Evolutionary conservation across 2,888 invertebrate species (phyloP).

Genomic region (Ceriagrion tenellum): DNA sequence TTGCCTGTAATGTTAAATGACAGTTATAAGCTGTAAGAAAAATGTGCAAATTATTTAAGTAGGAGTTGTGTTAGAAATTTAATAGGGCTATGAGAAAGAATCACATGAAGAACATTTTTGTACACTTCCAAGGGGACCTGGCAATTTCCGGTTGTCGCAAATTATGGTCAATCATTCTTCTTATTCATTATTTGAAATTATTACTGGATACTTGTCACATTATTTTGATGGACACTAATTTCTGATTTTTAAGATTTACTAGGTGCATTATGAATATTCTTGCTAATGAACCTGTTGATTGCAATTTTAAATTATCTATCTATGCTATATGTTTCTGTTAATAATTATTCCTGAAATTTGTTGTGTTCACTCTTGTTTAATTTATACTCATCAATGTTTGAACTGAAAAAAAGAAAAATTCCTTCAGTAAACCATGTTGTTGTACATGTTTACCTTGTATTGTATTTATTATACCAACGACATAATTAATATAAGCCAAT

Average conservation of each 20-base stretch:
- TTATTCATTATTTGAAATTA: background rate
- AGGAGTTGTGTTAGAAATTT: constrained; percentile 4
- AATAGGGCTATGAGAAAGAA: background rate
- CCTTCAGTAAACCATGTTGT: background rate
- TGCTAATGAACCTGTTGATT: constrained; percentile 21
- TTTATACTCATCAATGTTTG: constrained; percentile 43
- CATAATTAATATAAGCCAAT: constrained; percentile 3
- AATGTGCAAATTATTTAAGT: constrained; percentile 46
- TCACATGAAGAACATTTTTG: background rate
- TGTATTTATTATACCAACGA: constrained; percentile 45
- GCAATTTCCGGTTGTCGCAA: constrained; percentile 33
- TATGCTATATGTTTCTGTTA: constrained; percentile 26
- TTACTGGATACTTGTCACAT: constrained; percentile 8
- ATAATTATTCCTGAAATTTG: constrained; percentile 25
- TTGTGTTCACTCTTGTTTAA: constrained; percentile 48
- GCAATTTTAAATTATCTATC: background rate
- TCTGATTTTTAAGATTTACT: constrained; percentile 37
- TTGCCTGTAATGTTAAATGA: constrained; percentile 28
- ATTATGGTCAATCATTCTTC: background rate
- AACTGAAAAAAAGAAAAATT: background rate
- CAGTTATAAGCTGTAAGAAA: constrained; percentile 48
- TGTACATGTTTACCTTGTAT: constrained; percentile 7
- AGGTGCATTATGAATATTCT: constrained; percentile 52
- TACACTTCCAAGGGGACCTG: constrained; percentile 8
- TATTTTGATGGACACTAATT: constrained; percentile 36